phyloP scores from a whole-genome alignment of 2,113 vertebrate species.

The Ictalurus furcatus region DNA sequence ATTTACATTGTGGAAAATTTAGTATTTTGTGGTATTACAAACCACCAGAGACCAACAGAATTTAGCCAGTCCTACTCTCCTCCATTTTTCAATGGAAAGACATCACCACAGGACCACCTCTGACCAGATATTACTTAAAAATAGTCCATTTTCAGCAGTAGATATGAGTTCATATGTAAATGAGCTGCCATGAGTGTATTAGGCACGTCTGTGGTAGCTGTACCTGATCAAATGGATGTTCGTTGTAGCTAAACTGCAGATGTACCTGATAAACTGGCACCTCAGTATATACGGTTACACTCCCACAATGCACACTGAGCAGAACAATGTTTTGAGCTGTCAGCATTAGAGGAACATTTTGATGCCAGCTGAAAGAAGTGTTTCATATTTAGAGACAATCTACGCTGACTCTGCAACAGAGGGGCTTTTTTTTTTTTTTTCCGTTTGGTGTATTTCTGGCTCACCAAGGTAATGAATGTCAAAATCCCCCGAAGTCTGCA shows the following conservation, averaged over 20 bases:
- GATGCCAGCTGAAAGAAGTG: slow-evolving; percentile 10
- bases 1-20: no score
- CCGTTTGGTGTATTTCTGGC: slow-evolving; percentile 28
- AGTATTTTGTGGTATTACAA: not conserved
- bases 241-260: not conserved
- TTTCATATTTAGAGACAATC: slow-evolving; percentile 33
- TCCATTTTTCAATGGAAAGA: not conserved
- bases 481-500: slow-evolving; percentile 28
- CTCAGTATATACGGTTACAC: not conserved
- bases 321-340: slow-evolving; percentile 13
- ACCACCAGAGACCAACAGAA: not conserved
- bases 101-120: not conserved
- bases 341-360: slow-evolving; percentile 8
- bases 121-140: not conserved
- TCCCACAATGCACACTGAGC: slow-evolving; percentile 16
- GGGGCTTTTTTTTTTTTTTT: not conserved
- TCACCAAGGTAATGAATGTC: slow-evolving; percentile 46
- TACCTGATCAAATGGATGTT: not conserved
- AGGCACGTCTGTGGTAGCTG: not conserved
- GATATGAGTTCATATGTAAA: not conserved
- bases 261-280: slow-evolving; percentile 12
- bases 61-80: not conserved
- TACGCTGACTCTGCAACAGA: slow-evolving; percentile 31
- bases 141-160: not conserved
- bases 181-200: not conserved